Conservation (phyloP, 2,888 invertebrate genomes). For the Drosophila lacicola region DNA sequence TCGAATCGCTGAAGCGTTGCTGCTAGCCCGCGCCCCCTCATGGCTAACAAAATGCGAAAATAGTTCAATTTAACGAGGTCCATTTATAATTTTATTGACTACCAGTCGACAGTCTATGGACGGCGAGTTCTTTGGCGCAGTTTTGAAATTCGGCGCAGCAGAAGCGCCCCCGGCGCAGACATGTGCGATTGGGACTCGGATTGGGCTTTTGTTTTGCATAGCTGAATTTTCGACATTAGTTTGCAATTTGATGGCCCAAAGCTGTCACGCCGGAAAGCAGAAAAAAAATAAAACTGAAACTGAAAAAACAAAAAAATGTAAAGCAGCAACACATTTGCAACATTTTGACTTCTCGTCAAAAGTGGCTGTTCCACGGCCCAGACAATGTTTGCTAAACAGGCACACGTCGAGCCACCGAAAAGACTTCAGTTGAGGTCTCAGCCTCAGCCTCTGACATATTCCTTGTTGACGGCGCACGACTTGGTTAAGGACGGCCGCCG, state of each 20-base stretch:
- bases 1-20: constrained; percentile 52
- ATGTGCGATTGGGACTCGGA: constrained; percentile 47
- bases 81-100: constrained; percentile 76
- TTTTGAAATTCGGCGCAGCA: constrained; percentile 68
- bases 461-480: constrained; percentile 78
- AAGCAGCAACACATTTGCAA: constrained; percentile 68
- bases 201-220: constrained; percentile 35
- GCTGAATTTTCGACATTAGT: constrained; percentile 76
- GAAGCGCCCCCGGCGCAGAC: constrained; percentile 61
- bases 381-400: constrained; percentile 76
- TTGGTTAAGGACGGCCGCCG: constrained; percentile 63
- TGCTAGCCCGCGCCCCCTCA: constrained; percentile 2
- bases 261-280: constrained; percentile 78
- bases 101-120: constrained; percentile 47
- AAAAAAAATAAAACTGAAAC: constrained; percentile 16
- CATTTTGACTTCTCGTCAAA: constrained; percentile 76
- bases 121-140: constrained; percentile 56
- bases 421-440: constrained; percentile 24
- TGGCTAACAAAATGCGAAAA: constrained; percentile 46
- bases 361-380: constrained; percentile 44
- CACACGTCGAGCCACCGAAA: constrained; percentile 72
- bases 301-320: constrained; percentile 23
- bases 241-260: constrained; percentile 78
- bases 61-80: constrained; percentile 70
- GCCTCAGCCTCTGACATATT: constrained; percentile 77